A percentile compares a stretch with the other conserved stretches of the same genome.
These are phyloP conservation scores for Bombus confusus DNA, from an alignment of 1,140 invertebrate species.

Conservation along the genomic window DNA sequence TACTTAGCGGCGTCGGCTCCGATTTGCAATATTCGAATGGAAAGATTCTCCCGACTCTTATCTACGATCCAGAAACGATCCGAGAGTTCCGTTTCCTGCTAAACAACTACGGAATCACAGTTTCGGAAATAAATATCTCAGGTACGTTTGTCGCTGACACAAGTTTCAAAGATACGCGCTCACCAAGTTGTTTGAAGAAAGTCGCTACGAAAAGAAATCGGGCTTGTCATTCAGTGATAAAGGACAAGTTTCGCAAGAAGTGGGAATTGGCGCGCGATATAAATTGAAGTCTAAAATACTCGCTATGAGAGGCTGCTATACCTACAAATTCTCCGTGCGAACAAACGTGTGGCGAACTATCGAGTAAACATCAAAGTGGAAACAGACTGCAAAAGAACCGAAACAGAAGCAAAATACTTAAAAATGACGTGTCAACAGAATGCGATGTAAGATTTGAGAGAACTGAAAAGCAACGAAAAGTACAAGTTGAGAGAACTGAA, in stretches of 20 bases:
- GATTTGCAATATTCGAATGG: not conserved
- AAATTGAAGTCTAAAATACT: not conserved
- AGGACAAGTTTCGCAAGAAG: not conserved
- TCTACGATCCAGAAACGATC: not conserved
- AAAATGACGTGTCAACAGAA: not conserved
- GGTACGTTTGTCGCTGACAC: not conserved
- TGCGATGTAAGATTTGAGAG: not conserved
- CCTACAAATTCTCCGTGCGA: not conserved
- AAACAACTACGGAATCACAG: not conserved
- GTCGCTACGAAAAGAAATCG: not conserved
- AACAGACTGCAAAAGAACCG: not conserved
- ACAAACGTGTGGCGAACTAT: not conserved
- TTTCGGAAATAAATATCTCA: not conserved
- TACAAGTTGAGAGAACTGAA: not conserved
- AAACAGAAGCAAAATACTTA: not conserved
- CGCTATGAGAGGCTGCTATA: no score
- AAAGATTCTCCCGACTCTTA: not conserved
- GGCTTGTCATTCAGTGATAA: not conserved
- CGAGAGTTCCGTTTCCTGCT: not conserved
- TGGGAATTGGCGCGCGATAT: not conserved
- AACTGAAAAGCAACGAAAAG: not conserved
- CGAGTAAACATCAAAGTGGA: not conserved
- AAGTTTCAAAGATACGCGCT: not conserved
- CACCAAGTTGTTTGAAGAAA: not conserved
- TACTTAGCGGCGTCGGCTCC: not conserved